phyloP scores from a whole-genome alignment of 2,888 invertebrate species.

The Oxyteleia sp. region DNA sequence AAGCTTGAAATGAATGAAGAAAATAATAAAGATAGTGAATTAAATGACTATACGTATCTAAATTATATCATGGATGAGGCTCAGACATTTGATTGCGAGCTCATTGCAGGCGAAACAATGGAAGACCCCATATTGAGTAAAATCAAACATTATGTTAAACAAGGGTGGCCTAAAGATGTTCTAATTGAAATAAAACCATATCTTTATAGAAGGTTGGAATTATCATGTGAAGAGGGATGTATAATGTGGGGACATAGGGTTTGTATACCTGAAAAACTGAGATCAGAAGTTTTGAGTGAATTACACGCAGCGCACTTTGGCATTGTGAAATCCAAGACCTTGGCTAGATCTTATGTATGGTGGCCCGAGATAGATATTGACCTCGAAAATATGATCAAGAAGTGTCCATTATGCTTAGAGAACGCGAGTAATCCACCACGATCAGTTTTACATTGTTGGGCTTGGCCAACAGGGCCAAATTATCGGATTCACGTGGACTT shows the following conservation, averaged over 20 bases:
- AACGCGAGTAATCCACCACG: conserved; percentile 66
- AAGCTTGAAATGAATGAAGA: background rate
- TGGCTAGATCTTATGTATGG: conserved; percentile 73
- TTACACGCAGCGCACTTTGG: conserved; percentile 69
- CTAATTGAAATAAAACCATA: background rate
- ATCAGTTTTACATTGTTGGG: conserved; percentile 67
- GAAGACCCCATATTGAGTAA: background rate
- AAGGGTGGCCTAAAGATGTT: conserved; percentile 28
- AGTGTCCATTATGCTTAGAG: conserved; percentile 65
- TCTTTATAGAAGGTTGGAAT: background rate
- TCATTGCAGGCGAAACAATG: background rate
- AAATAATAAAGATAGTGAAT: background rate
- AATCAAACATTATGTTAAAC: conserved; percentile 1
- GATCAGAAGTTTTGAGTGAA: conserved; percentile 54
- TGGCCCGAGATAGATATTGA: conserved; percentile 73
- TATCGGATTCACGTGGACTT: conserved; percentile 72
- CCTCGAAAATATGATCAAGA: conserved; percentile 67
- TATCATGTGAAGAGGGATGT: conserved; percentile 50
- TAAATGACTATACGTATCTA: conserved; percentile 36
- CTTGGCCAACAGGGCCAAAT: conserved; percentile 72
- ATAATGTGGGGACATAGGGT: conserved; percentile 63
- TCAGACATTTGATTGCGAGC: background rate
- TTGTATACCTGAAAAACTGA: conserved; percentile 44
- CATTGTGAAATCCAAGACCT: conserved; percentile 63
- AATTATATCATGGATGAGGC: conserved; percentile 38